These are phyloP conservation scores for Agrotis ipsilon DNA, from an alignment of 2,888 invertebrate species.

Conservation along the genomic window DNA sequence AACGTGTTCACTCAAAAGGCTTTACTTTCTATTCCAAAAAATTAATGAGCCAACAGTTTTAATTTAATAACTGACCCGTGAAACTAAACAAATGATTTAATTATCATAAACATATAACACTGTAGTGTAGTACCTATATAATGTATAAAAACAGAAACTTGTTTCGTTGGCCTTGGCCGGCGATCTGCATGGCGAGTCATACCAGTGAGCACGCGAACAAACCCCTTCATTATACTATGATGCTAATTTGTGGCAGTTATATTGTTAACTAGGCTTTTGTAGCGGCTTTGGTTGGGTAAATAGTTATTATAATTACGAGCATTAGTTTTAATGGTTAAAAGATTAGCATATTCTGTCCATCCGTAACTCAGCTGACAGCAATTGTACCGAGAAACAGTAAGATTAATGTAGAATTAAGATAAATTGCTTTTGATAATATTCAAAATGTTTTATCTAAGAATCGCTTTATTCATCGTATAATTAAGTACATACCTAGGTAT, in stretches of 20 bases:
- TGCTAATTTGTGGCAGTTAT: conserved; percentile 46
- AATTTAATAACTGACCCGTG: conserved; percentile 26
- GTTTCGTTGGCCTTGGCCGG: conserved; percentile 49
- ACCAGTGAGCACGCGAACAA: conserved; percentile 60
- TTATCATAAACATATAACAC: conserved; percentile 12
- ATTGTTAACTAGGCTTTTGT: conserved; percentile 22
- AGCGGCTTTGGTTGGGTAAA: conserved; percentile 24
- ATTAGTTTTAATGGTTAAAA: conserved; percentile 1
- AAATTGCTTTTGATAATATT: too few relatives aligned
- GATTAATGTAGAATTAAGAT: too few relatives aligned
- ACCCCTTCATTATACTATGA: conserved; percentile 51
- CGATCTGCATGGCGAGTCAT: conserved; percentile 60
- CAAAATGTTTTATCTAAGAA: too few relatives aligned
- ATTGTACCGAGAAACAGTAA: too few relatives aligned
- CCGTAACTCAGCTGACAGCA: too few relatives aligned
- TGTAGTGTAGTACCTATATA: neutral
- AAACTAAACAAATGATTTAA: conserved; percentile 30
- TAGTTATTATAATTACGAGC: neutral
- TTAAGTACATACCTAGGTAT: too few relatives aligned
- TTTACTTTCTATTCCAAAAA: conserved; percentile 6
- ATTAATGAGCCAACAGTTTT: conserved; percentile 3
- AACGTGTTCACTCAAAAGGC: neutral
- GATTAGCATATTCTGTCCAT: neutral
- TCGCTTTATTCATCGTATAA: too few relatives aligned
- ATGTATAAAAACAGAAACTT: conserved; percentile 18